Percentiles rank a stretch among this genome's conserved stretches.
Evolutionary conservation across 2,888 invertebrate genomes (phyloP).

Genomic region (Cecidostiba fungosa): DNA sequence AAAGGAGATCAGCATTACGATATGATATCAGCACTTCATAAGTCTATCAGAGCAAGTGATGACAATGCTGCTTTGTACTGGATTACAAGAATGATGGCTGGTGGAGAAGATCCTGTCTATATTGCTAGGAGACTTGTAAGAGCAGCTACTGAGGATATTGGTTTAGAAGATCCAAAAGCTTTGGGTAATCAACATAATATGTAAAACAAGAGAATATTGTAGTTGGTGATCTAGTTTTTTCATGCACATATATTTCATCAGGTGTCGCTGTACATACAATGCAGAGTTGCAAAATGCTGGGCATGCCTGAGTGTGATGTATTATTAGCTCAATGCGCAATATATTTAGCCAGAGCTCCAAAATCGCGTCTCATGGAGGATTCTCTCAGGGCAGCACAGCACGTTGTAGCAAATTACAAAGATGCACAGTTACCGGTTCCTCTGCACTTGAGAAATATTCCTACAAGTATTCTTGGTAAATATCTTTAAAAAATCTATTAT

Average conservation of each 20-base stretch:
- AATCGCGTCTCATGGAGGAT: conserved; percentile 83
- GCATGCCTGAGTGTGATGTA: conserved; percentile 91
- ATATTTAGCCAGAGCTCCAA: conserved; percentile 89
- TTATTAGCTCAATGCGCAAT: conserved; percentile 89
- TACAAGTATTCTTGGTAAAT: conserved; percentile 87
- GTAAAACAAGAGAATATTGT: background rate
- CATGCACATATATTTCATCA: conserved; percentile 70
- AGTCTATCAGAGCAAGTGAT: conserved; percentile 90
- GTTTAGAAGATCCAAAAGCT: conserved; percentile 81
- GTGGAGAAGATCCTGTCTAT: conserved; percentile 90
- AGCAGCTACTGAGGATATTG: conserved; percentile 90
- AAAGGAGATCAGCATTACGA: conserved; percentile 93
- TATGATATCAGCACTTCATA: conserved; percentile 90
- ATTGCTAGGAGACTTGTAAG: conserved; percentile 89
- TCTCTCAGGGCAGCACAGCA: conserved; percentile 84
- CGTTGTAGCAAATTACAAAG: conserved; percentile 84
- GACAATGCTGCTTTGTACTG: conserved; percentile 91
- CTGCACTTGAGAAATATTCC: conserved; percentile 90
- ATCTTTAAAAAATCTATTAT: conserved; percentile 15
- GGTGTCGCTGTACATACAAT: conserved; percentile 88
- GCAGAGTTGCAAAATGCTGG: conserved; percentile 90
- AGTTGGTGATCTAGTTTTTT: conserved; percentile 17
- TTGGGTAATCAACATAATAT: conserved; percentile 69
- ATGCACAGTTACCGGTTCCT: conserved; percentile 88
- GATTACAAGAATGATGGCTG: conserved; percentile 89